Conservation (phyloP, 2,888 invertebrate species). For the Atherix ibis region DNA sequence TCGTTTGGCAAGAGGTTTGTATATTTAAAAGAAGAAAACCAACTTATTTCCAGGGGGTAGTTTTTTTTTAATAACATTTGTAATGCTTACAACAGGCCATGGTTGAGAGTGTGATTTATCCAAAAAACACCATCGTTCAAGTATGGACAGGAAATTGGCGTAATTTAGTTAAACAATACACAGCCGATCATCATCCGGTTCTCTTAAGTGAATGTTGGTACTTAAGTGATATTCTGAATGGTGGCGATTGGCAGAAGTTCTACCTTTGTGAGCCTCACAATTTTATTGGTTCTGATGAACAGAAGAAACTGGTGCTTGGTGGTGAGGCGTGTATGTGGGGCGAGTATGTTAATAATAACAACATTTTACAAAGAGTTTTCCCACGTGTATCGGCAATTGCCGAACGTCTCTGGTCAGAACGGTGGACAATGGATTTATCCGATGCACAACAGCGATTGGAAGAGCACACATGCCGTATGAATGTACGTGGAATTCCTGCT, state of each 20-base stretch:
- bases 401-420: conserved; percentile 63
- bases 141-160: conserved; percentile 49
- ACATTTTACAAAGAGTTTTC: conserved; percentile 51
- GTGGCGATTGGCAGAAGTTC: conserved; percentile 53
- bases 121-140: conserved; percentile 55
- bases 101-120: conserved; percentile 34
- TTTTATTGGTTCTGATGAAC: conserved; percentile 34
- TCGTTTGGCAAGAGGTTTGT: conserved; percentile 75
- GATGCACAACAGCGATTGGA: conserved; percentile 46
- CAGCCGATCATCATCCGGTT: conserved; percentile 43
- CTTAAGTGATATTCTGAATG: conserved; percentile 52
- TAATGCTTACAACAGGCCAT: conserved; percentile 14
- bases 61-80: background rate
- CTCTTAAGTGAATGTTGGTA: conserved; percentile 81
- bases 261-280: conserved; percentile 54
- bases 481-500: conserved; percentile 44
- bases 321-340: conserved; percentile 92
- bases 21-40: background rate
- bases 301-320: conserved; percentile 56
- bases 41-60: background rate
- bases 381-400: conserved; percentile 75
- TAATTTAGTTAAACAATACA: conserved; percentile 32
- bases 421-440: conserved; percentile 14
- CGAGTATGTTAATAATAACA: conserved; percentile 61
- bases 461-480: conserved; percentile 52